Base-by-base conservation (phyloP, 2,888 invertebrate genomes). In the Oligia strigilis region DNA sequence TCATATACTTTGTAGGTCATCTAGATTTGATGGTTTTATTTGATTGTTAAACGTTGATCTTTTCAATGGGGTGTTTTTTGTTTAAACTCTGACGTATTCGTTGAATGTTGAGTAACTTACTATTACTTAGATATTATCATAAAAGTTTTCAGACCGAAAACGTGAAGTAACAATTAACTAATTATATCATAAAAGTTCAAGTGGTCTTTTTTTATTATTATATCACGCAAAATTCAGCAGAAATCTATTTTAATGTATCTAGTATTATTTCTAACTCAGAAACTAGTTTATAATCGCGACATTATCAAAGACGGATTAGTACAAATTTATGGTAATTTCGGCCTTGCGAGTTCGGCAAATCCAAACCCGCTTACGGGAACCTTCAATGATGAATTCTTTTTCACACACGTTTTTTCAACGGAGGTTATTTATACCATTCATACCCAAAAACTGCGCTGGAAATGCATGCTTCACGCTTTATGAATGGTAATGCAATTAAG, bases 401-500 rank as follows among this genome's bases (percentile, higher is more conserved):
- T 58, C 65, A 72, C 49, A 69, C 67, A 58, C 23, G 23, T n/a
- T 66, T 49, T 60, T 83, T 72, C 49, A 76, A 79, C 73, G 55
- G 81, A 87, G 78, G 81, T 82, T 85, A 80, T 79, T 62, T 79
- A 46, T 64, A 67, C 66, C 55, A 75, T 75, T 79, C 36, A 76
- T 46, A 67, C 43, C 65, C 23, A 65, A 83, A 83, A 74, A 75
- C 23, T 65, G 23, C 64, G 62, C 77, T 81, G 67, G 43, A 77
- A 81, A 84, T 69, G n/a, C 58, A 83, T 74, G 77, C 76, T 84
- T 87, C 82, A 87, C 80, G 90, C 82, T 84, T 76, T 80, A 78
- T 84, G 87, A 89, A 89, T 87, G 77, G 79, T 77, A 81, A 81
- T 77, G 72, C 71, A 76, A 87, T 89, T 77, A 81, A 66, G 52